phyloP scores from a whole-genome alignment of 2,888 invertebrate genomes.

The Protonemura montana region DNA sequence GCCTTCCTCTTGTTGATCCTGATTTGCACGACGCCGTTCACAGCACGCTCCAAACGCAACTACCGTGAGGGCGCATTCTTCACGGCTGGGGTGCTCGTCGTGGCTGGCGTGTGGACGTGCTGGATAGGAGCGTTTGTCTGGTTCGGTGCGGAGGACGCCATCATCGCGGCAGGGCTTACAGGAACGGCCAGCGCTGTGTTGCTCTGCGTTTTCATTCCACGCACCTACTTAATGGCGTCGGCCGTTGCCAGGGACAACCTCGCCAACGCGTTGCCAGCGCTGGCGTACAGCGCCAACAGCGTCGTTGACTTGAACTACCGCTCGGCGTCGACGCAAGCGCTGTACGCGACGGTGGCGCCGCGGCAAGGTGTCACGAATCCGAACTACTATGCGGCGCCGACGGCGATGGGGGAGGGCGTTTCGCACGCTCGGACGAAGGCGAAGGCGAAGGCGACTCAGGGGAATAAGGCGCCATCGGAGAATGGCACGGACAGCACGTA shows the following conservation, averaged over 20 bases:
- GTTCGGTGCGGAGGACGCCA: conserved; percentile 60
- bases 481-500: conserved; percentile 50
- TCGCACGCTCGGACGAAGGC: background rate
- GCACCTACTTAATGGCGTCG: conserved; percentile 73
- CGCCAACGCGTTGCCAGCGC: conserved; percentile 54
- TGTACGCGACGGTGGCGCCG: conserved; percentile 53
- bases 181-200: conserved; percentile 70
- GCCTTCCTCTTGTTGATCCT: conserved; percentile 67
- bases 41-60: conserved; percentile 70
- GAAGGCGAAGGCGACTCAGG: conserved; percentile 40
- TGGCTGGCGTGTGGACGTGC: conserved; percentile 66
- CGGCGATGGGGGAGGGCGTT: conserved; percentile 42
- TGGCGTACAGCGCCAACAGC: conserved; percentile 46
- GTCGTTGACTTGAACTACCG: conserved; percentile 48
- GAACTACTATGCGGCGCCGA: conserved; percentile 53
- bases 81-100: conserved; percentile 63
- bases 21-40: conserved; percentile 67
- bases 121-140: conserved; percentile 68
- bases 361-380: conserved; percentile 50
- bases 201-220: conserved; percentile 71
- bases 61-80: conserved; percentile 69
- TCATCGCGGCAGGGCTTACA: conserved; percentile 68
- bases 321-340: conserved; percentile 53
- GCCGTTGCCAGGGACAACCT: conserved; percentile 68
- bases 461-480: conserved; percentile 47